Conservation (phyloP, 2,888 invertebrate genomes). For the Aphidius colemani region DNA sequence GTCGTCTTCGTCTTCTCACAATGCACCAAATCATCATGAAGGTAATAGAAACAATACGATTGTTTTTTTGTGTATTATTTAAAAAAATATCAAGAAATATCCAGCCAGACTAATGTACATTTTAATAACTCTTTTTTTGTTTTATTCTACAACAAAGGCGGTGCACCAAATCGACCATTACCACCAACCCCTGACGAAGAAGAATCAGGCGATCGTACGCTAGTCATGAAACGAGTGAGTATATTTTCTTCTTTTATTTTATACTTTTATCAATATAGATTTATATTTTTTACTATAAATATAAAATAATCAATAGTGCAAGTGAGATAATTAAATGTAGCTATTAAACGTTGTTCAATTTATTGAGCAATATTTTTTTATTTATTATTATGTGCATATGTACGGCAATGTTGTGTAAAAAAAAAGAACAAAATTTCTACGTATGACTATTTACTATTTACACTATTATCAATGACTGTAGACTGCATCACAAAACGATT, state of each 20-base stretch:
- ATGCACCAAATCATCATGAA: conserved; percentile 58
- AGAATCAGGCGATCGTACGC: conserved; percentile 83
- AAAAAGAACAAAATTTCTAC: conserved; percentile 25
- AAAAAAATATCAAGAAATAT: neutral
- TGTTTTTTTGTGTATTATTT: conserved; percentile 1
- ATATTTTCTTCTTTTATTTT: conserved; percentile 21
- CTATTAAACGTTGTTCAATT: conserved; percentile 27
- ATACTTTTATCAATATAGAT: neutral
- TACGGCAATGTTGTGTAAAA: conserved; percentile 34
- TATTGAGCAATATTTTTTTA: conserved; percentile 27
- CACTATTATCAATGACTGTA: conserved; percentile 36
- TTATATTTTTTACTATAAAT: neutral
- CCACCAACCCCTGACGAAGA: conserved; percentile 96
- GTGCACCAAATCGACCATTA: conserved; percentile 88
- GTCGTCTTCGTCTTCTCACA: conserved; percentile 54
- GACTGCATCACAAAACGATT: conserved; percentile 31
- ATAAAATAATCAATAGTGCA: conserved; percentile 34
- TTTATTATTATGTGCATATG: conserved; percentile 32
- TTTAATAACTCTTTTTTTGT: neutral
- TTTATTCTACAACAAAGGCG: conserved; percentile 59
- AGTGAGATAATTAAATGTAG: conserved; percentile 32
- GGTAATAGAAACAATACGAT: conserved; percentile 43
- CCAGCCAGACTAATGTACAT: neutral
- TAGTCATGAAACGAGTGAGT: conserved; percentile 92
- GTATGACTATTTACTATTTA: conserved; percentile 32